phyloP scores from a whole-genome alignment of 2,888 invertebrate genomes.

The Morpho helenor region DNA sequence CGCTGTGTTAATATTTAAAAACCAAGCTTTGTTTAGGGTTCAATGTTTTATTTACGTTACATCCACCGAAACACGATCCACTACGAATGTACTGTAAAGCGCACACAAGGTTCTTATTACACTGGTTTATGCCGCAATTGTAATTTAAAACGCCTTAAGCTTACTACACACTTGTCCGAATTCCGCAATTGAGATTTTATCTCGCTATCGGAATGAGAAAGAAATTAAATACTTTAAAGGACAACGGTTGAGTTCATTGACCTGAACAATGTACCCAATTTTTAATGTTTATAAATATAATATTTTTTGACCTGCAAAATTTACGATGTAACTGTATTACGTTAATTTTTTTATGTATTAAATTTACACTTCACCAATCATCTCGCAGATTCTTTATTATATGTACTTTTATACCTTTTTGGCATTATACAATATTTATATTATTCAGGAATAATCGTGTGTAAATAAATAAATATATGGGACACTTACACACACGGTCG shows the following conservation, averaged over 20 bases:
- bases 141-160: constrained; percentile 17
- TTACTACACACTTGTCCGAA: constrained; percentile 9
- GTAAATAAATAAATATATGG: too few relatives aligned
- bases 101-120: constrained; percentile 7
- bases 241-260: constrained; percentile 18
- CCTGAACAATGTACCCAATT: constrained; percentile 4
- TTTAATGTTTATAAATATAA: constrained; percentile 3
- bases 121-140: constrained; percentile 11
- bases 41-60: constrained; percentile 10
- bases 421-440: too few relatives aligned
- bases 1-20: constrained; percentile 17
- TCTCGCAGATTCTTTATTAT: too few relatives aligned
- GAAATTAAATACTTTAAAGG: constrained; percentile 17
- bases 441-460: too few relatives aligned
- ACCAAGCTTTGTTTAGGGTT: constrained; percentile 13
- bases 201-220: constrained; percentile 12
- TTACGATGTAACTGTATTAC: background rate
- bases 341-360: background rate
- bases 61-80: constrained; percentile 9
- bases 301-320: constrained; percentile 3
- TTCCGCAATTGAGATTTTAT: constrained; percentile 13
- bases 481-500: too few relatives aligned
- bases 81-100: background rate
- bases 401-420: too few relatives aligned
- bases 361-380: too few relatives aligned